Base-by-base conservation (phyloP, 2,113 vertebrate genomes). In the Pituophis catenifer region DNA sequence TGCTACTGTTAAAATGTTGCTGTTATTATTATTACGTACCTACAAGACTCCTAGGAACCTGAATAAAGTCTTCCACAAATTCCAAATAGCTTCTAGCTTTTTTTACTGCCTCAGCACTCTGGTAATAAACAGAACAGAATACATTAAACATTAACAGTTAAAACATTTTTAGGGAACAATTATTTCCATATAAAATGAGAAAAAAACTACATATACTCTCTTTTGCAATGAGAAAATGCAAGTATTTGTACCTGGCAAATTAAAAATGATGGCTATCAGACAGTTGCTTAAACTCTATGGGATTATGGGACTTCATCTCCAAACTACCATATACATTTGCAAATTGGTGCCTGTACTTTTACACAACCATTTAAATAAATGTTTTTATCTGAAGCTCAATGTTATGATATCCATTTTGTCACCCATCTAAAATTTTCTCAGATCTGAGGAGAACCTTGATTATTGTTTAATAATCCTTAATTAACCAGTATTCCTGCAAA, bases 61-160 rank as follows among this genome's bases (percentile, higher is more conserved):
- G 98, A 98, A 98, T 98, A 96, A 98, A 98, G 96, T 98, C 98
- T 88, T 98, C 98, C 94, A 98, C 98, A 96, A 98, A 98, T 96
- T 98, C 98, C 97, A 98, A 97, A 97, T 98, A 98, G 96, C 98
- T 98, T 97, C 98, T 98, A 92, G 98, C 98, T 91, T 98, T 98
- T 96, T 98, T 98, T 62, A 98, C 98, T 91, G 98, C 98, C 92
- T 98, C 98, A 90, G 98, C 98, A 97, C 97, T 98, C 98, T 98
- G 94, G n/a, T 96, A 95, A 95, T 17, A 38, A 94, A 96, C 93
- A 90, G 1, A 95, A 92, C 33, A 15, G 0, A 94, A 7, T 44
- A 86, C 2, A 3, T 92, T 91, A 95, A 93, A 95, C 94, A 86
- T 65, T 95, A 95, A 96, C 33, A 95, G 38, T 52, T 90, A 17